A percentile compares a stretch with the other conserved stretches of the same genome.
phyloP scores from a whole-genome alignment of 2,113 vertebrate genomes.

The Cinclus mexicanus region DNA sequence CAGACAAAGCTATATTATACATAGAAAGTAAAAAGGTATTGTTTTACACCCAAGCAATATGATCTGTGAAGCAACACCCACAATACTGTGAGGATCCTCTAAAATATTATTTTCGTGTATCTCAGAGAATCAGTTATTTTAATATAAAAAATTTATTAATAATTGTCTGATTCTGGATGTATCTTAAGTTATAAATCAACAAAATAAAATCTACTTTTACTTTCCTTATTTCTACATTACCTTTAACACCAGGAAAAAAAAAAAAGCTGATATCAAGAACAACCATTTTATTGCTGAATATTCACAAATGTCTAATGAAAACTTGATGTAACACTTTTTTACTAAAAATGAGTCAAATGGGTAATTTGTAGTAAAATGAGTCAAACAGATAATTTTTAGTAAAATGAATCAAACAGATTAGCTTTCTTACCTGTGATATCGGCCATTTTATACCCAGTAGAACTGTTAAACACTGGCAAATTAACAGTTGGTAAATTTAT shows the following conservation, averaged over 20 bases:
- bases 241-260: background rate
- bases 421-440: background rate
- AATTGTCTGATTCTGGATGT: slow-evolving; percentile 22
- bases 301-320: background rate
- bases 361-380: background rate
- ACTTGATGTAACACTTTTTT: background rate
- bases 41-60: background rate
- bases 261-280: background rate
- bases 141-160: slow-evolving; percentile 7
- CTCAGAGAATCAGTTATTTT: background rate
- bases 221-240: background rate
- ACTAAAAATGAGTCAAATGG: background rate
- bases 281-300: slow-evolving; percentile 32
- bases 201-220: slow-evolving; percentile 1
- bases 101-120: background rate
- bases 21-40: background rate
- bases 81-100: background rate
- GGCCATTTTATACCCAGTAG: background rate
- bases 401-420: background rate
- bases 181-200: background rate
- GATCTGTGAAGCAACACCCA: slow-evolving; percentile 37
- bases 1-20: slow-evolving; percentile 23
- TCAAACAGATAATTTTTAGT: background rate
- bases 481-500: background rate
- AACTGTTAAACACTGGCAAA: background rate